Evolutionary conservation across 2,113 vertebrate species (phyloP), one percentile per base, ranked within the genome.

Genomic region (Serinus canaria): DNA sequence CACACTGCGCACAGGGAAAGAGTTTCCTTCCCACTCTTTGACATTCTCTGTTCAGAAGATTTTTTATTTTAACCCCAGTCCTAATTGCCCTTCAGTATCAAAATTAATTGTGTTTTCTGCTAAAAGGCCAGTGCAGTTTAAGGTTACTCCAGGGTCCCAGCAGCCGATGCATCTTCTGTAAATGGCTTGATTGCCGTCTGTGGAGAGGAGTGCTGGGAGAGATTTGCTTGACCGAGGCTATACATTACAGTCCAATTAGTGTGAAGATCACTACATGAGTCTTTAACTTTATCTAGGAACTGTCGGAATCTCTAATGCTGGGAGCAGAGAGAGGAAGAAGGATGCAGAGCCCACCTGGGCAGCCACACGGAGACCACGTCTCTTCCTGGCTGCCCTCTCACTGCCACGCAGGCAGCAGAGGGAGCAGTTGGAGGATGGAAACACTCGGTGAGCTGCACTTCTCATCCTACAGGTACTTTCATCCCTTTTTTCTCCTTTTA

Each of bases 201-300:
- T 91, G 43, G 97, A 98, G 96, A 98, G 97, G 95, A 98, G 97
- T 96, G 97, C 98, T 97, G 97, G 97, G 97, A 98, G 97, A 97
- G 97, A 97, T 98, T 98, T 98, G 96, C 98, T 97, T 98, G 98
- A 98, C 98, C 96, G 91, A 96, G 96, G 97, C 98, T 97, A 98
- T 98, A 98, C 98, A 98, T 98, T 98, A 98, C 97, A 97, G 98
- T 98, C 98, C 98, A 98, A 98, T 98, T 98, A 98, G 98, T 97
- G 97, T 96, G 97, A 97, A 90, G 98, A 98, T 98, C 97, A 96
- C 97, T 97, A 96, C 97, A 96, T 63, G 97, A 98, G 97, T 98
- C 97, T 98, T 98, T 98, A 97, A 95, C 98, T 98, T 98, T 98
- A 98, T 98, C 98, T 98, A 97, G 97, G 91, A 97, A 98, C 97